Conservation (phyloP, 1,140 invertebrate species). For the Zaprionus ghesquierei region DNA sequence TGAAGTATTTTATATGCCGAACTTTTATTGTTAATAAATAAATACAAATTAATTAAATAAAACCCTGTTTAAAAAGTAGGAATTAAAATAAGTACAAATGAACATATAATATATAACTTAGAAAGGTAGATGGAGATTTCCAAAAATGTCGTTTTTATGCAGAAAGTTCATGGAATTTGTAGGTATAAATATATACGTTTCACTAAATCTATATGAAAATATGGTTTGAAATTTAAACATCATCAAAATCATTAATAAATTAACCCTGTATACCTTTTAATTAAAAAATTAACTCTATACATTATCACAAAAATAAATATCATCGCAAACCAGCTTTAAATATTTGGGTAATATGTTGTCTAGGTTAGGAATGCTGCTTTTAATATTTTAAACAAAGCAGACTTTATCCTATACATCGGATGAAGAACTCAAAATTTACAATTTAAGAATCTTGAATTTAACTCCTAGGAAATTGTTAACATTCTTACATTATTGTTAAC, state of each 20-base stretch:
- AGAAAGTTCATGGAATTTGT: not conserved
- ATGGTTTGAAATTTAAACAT: not conserved
- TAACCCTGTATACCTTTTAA: not conserved
- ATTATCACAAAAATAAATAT: not conserved
- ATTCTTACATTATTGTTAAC: too few relatives aligned
- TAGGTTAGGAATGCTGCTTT: not conserved
- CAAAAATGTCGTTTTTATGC: not conserved
- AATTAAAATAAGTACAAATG: not conserved
- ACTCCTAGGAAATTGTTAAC: not conserved
- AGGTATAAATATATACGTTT: too few relatives aligned
- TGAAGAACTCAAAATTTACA: not conserved
- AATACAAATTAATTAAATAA: not conserved
- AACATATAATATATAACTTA: not conserved
- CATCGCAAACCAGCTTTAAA: not conserved
- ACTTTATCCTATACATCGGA: not conserved
- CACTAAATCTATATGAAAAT: too few relatives aligned
- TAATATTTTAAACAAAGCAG: not conserved
- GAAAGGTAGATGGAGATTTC: not conserved
- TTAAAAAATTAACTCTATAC: not conserved
- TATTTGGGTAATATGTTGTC: not conserved
- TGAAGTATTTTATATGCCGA: not conserved
- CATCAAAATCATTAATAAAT: too few relatives aligned
- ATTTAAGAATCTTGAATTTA: not conserved
- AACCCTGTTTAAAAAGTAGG: not conserved
- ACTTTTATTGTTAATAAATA: not conserved